Base-by-base conservation (phyloP, 2,113 vertebrate genomes). In the Pseudorasbora parva region DNA sequence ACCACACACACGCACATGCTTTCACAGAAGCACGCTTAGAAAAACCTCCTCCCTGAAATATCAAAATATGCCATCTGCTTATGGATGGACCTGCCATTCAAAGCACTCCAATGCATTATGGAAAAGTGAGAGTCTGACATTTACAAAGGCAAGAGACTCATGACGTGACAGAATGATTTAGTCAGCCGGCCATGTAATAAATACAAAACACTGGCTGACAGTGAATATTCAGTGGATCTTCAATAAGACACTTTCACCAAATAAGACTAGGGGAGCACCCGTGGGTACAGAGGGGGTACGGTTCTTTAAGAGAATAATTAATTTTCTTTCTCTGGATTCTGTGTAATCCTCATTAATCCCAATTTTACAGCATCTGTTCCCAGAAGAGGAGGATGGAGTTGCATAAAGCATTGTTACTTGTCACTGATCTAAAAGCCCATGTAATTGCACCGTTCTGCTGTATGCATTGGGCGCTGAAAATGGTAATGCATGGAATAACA, bases 101-200 rank as follows among this genome's bases (percentile, higher is more conserved):
- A 72, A 78, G 78, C 51, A 21, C 77, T 86, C 79, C 79, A 69
- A 81, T 82, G 81, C 66, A 85, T 59, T 83, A 81, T 76, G 59
- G 51, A 85, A 69, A 74, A 79, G 64, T 59, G 25, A 75, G 51
- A 76, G 51, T 82, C 45, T 87, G 83, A 85, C 83, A 85, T 87
- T 85, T 82, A 54, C 76, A 76, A 83, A 85, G 49, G 23, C 10
- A 76, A 64, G 57, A 79, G 19, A 78, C 64, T 59, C 75, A 14
- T 75, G 81, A 85, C 45, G 82, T 23, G 47, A 59, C 51, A 81
- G 72, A 45, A 69, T 43, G 66, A 68, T 74, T 87, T 54, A 62
- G 66, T 68, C 83, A 82, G 27, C 37, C 68, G n/a, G 66, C 68
- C 37, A 74, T 64, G 60, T 69, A 84, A 78, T 57, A 87, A 82